Conservation (phyloP, 2,113 vertebrate genomes). For the Emydura subglobosa region DNA sequence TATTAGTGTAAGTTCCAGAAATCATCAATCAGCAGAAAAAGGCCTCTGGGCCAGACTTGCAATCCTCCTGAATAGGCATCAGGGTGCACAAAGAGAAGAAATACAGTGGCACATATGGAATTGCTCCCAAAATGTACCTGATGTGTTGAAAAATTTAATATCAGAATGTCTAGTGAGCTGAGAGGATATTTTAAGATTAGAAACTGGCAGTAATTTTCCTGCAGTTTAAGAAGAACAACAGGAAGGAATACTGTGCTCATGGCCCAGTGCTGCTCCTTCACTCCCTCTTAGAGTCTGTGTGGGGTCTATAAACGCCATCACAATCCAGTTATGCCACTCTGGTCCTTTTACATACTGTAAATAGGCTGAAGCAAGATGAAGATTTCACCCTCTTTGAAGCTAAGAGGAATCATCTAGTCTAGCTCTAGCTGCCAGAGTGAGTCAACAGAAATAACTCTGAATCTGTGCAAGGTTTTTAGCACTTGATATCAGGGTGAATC, state of each 20-base stretch:
- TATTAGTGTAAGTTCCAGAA: not conserved
- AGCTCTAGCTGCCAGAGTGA: not conserved
- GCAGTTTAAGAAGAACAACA: not conserved
- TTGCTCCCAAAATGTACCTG: not conserved
- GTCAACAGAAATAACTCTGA: not conserved
- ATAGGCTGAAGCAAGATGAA: not conserved
- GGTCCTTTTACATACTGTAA: accelerated
- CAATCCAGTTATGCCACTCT: not conserved
- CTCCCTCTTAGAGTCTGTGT: no score
- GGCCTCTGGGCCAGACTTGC: not conserved
- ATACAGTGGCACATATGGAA: not conserved
- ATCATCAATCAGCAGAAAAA: not conserved
- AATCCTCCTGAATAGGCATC: not conserved
- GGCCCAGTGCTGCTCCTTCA: no score
- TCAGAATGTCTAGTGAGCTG: not conserved
- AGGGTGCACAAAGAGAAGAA: not conserved
- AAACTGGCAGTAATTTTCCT: not conserved
- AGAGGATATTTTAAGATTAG: not conserved
- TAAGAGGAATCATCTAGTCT: not conserved
- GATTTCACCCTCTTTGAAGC: not conserved
- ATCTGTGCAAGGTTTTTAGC: not conserved
- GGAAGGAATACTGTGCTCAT: not conserved
- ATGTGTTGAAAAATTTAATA: not conserved
- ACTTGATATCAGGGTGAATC: not conserved
- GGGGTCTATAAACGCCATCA: no score